These are phyloP conservation scores for Passer domesticus DNA, from an alignment of 2,113 vertebrate genomes.

Conservation along the genomic window DNA sequence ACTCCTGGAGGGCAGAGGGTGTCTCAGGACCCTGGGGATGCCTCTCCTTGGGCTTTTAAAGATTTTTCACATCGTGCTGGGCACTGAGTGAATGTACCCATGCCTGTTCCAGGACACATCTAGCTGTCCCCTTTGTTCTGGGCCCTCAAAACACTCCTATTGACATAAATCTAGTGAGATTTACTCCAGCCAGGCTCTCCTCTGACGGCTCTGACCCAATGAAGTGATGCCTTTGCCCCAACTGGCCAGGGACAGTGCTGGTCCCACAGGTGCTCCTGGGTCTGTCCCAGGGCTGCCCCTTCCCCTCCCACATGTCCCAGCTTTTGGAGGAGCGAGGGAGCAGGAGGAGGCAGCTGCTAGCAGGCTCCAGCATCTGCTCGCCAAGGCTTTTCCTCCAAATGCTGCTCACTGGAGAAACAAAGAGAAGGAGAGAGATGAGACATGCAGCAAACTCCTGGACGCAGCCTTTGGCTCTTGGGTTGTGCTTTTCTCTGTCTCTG, in stretches of 20 bases:
- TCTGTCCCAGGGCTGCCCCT: neutral
- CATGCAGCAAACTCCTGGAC: neutral
- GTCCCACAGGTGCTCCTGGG: neutral
- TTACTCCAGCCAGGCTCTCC: neutral
- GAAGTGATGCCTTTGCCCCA: fast-evolving
- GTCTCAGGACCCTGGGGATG: neutral
- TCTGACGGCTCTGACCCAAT: neutral
- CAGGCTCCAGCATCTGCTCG: neutral
- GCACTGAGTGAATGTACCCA: neutral
- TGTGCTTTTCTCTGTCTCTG: neutral
- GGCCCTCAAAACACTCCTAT: fast-evolving
- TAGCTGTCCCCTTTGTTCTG: neutral
- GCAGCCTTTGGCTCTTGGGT: neutral
- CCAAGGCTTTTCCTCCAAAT: neutral
- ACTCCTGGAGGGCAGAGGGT: neutral
- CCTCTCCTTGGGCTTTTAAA: neutral
- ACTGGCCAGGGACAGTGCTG: fast-evolving
- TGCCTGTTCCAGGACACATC: neutral
- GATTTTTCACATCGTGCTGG: fast-evolving
- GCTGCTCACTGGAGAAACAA: constrained; percentile 6
- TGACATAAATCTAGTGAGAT: fast-evolving
- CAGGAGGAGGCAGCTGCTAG: neutral
- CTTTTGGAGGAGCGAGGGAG: neutral
- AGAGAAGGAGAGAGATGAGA: neutral
- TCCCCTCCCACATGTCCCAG: neutral